phyloP scores from a whole-genome alignment of 2,113 vertebrate species.

The Albula glossodonta region DNA sequence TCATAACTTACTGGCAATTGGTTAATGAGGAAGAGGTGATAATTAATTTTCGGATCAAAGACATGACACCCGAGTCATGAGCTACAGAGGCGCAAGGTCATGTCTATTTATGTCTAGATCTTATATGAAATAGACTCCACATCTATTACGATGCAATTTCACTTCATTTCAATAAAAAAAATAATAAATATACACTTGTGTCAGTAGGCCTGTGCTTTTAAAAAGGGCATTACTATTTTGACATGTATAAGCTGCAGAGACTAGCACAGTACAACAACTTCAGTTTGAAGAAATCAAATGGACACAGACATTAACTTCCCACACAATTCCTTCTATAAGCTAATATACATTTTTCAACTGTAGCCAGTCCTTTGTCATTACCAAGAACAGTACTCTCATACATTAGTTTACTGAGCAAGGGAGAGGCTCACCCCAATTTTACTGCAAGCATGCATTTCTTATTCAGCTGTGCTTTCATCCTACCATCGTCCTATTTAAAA shows the following conservation, averaged over 20 bases:
- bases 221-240: too few species aligned
- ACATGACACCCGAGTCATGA: not conserved
- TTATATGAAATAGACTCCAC: not conserved
- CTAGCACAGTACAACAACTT: too few species aligned
- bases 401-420: not conserved
- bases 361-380: not conserved
- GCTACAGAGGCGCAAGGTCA: not conserved
- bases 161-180: too few species aligned
- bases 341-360: not conserved
- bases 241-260: too few species aligned
- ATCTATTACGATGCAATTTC: not conserved
- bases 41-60: not conserved
- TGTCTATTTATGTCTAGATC: not conserved
- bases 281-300: too few species aligned
- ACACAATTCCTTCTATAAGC: too few species aligned
- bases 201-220: too few species aligned
- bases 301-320: too few species aligned
- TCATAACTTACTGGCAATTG: not conserved
- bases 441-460: not conserved
- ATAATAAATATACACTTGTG: too few species aligned
- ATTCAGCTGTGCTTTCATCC: not conserved
- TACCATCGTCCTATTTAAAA: not conserved
- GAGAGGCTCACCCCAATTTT: not conserved
- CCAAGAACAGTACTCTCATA: not conserved
- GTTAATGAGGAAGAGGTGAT: not conserved